phyloP scores from a whole-genome alignment of 2,888 invertebrate genomes.

The Crepidodera aurea region DNA sequence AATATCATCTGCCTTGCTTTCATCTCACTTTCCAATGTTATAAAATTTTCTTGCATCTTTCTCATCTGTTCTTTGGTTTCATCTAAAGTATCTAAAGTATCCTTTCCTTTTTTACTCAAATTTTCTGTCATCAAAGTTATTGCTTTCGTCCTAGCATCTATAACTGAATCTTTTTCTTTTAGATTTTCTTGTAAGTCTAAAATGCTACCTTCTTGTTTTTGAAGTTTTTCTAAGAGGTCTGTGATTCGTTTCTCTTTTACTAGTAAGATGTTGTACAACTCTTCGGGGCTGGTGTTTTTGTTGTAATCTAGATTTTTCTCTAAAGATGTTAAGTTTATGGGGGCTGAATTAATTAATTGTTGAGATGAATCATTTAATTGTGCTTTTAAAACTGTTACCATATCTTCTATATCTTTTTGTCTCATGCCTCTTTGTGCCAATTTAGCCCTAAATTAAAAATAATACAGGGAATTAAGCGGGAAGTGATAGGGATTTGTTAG shows the following conservation, averaged over 20 bases:
- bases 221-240: constrained; percentile 74
- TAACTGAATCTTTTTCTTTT: constrained; percentile 83
- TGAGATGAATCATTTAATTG: constrained; percentile 64
- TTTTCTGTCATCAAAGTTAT: constrained; percentile 79
- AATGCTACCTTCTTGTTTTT: constrained; percentile 77
- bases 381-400: constrained; percentile 65
- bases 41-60: constrained; percentile 81
- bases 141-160: constrained; percentile 82
- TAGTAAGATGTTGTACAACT: constrained; percentile 61
- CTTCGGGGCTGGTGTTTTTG: constrained; percentile 55
- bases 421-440: constrained; percentile 65
- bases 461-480: too few relatives aligned
- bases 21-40: constrained; percentile 74
- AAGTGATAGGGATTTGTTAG: too few relatives aligned
- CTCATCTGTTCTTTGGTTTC: constrained; percentile 83
- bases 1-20: constrained; percentile 63
- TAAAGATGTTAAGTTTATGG: constrained; percentile 52
- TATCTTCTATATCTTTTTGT: constrained; percentile 65
- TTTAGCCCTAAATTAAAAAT: constrained; percentile 58
- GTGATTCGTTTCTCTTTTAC: constrained; percentile 71
- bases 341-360: constrained; percentile 51
- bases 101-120: constrained; percentile 74
- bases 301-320: constrained; percentile 54
- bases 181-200: constrained; percentile 85
- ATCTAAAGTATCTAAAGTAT: constrained; percentile 75